phyloP scores from a whole-genome alignment of 2,888 invertebrate genomes.

The Lochmaea capreae region DNA sequence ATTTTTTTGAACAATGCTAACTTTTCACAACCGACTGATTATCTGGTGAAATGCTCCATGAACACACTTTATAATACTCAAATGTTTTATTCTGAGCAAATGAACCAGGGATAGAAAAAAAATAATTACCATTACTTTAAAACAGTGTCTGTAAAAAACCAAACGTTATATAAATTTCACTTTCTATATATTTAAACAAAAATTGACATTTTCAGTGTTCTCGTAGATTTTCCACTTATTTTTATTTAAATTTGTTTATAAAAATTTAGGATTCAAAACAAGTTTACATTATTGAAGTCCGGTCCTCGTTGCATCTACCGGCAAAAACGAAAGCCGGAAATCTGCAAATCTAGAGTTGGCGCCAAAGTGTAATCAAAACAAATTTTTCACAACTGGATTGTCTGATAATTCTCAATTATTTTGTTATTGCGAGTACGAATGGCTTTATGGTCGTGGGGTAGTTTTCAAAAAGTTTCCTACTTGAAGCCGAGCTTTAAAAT shows the following conservation, averaged over 20 bases:
- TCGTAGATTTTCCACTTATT: too few relatives aligned
- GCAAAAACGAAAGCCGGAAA: conserved; percentile 9
- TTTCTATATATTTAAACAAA: too few relatives aligned
- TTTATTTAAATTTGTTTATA: neutral
- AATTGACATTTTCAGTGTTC: too few relatives aligned
- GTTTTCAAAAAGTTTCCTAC: conserved; percentile 7
- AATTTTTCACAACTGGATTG: conserved; percentile 27
- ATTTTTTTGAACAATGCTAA: too few relatives aligned
- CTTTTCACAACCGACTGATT: too few relatives aligned
- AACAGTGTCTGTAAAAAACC: too few relatives aligned
- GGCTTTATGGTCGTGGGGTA: conserved; percentile 12
- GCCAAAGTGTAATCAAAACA: conserved; percentile 27
- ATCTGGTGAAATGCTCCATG: too few relatives aligned
- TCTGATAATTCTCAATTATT: conserved; percentile 23
- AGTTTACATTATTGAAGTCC: neutral
- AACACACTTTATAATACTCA: too few relatives aligned
- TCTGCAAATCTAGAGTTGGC: conserved; percentile 14
- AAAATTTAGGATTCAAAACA: neutral
- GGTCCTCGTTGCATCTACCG: neutral
- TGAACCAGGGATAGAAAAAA: too few relatives aligned
- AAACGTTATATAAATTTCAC: too few relatives aligned
- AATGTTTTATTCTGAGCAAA: too few relatives aligned
- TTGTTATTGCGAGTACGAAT: conserved; percentile 20
- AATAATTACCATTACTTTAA: too few relatives aligned
- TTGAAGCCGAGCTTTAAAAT: neutral